These are phyloP conservation scores for Sebastes hubbsi DNA, from an alignment of 2,797 vertebrate species.

Conservation along the genomic window DNA sequence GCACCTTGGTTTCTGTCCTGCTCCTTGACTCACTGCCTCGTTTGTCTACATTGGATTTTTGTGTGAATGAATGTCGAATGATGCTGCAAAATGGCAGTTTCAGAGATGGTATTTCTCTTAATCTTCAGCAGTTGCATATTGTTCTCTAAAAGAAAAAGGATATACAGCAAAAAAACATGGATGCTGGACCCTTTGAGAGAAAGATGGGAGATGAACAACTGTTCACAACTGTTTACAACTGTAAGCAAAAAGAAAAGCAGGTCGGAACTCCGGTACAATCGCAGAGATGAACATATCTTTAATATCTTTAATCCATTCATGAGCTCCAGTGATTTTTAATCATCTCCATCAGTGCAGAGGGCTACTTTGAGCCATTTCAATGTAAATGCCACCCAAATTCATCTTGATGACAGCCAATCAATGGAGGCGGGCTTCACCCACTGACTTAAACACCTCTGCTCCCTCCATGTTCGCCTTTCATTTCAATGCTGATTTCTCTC, in stretches of 20 bases:
- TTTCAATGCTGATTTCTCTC: neutral
- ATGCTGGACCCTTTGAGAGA: neutral
- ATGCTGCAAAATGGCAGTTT: neutral
- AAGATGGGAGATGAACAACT: neutral
- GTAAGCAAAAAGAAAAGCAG: neutral
- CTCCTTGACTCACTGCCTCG: neutral
- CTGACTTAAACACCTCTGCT: neutral
- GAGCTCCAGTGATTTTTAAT: conserved; percentile 16
- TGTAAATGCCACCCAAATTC: conserved; percentile 48
- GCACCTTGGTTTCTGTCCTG: neutral
- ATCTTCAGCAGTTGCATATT: neutral
- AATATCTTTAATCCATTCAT: conserved; percentile 11
- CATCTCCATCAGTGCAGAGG: conserved; percentile 10
- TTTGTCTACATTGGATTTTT: no score
- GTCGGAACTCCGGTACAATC: neutral
- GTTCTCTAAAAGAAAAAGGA: neutral
- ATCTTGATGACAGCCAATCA: conserved; percentile 53
- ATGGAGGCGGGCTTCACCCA: neutral
- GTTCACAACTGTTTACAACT: no score
- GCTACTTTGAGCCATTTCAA: conserved; percentile 29
- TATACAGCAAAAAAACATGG: neutral
- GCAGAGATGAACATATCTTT: neutral
- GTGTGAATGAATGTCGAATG: neutral
- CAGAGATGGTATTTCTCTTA: neutral
- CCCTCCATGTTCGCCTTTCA: conserved; percentile 1